These are phyloP conservation scores for Apoderus coryli DNA, from an alignment of 2,888 invertebrate species.

Conservation along the genomic window DNA sequence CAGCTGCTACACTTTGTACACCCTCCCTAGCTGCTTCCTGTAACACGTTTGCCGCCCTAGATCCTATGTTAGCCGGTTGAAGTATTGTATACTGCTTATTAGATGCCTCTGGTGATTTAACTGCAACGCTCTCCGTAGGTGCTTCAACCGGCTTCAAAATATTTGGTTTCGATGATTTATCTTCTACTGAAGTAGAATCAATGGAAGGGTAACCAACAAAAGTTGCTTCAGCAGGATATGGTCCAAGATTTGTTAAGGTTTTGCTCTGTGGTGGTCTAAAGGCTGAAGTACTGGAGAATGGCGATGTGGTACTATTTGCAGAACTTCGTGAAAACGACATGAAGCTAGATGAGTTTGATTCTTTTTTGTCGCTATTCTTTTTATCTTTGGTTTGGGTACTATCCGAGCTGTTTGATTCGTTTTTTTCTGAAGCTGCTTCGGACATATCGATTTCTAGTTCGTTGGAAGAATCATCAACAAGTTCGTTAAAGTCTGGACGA, in stretches of 20 bases:
- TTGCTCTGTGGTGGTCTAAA: slow-evolving; percentile 51
- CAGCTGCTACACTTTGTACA: slow-evolving; percentile 40
- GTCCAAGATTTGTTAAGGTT: slow-evolving; percentile 39
- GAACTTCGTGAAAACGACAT: slow-evolving; percentile 21
- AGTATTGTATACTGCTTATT: slow-evolving; percentile 78
- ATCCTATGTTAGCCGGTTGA: slow-evolving; percentile 69
- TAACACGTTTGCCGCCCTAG: slow-evolving; percentile 66
- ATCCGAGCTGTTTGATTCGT: slow-evolving; percentile 35
- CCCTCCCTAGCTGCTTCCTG: slow-evolving; percentile 57
- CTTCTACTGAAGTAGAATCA: slow-evolving; percentile 22
- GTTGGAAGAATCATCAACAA: slow-evolving; percentile 63
- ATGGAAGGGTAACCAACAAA: slow-evolving; percentile 56
- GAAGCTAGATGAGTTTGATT: slow-evolving; percentile 29
- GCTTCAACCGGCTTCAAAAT: slow-evolving; percentile 31
- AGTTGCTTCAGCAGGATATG: slow-evolving; percentile 54
- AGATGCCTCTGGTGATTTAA: slow-evolving; percentile 33
- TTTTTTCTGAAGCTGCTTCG: slow-evolving; percentile 50
- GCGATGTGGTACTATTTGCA: slow-evolving; percentile 33
- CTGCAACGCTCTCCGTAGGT: slow-evolving; percentile 22
- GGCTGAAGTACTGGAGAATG: slow-evolving; percentile 60
- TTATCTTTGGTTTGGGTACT: slow-evolving; percentile 24
- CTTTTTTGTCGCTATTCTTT: slow-evolving; percentile 21
- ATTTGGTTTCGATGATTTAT: slow-evolving; percentile 35
- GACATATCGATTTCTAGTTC: slow-evolving; percentile 70
- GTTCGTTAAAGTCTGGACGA: slow-evolving; percentile 61